phyloP scores from a whole-genome alignment of 1,140 invertebrate genomes.

The Planococcus citri region DNA sequence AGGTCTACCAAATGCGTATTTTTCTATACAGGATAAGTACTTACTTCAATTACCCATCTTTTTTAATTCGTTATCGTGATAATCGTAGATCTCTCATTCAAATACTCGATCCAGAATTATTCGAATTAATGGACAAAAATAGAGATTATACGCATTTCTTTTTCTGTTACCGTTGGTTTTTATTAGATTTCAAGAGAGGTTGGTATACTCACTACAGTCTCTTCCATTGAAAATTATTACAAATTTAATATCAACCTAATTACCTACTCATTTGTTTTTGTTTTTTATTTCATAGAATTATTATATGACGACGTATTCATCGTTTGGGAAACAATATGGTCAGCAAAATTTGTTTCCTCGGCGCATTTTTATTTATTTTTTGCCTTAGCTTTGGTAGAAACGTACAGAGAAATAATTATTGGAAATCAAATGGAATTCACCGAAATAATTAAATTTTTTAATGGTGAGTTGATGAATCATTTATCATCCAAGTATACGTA shows the following conservation, averaged over 20 bases:
- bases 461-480: constrained; percentile 48
- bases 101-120: constrained; percentile 85
- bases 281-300: constrained; percentile 51
- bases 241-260: too few relatives aligned
- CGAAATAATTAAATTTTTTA: constrained; percentile 95
- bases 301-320: constrained; percentile 81
- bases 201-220: too few relatives aligned
- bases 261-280: too few relatives aligned
- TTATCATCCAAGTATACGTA: too few relatives aligned
- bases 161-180: constrained; percentile 91
- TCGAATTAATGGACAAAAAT: constrained; percentile 85
- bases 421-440: constrained; percentile 95
- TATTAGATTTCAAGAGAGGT: constrained; percentile 64
- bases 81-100: constrained; percentile 53
- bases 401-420: constrained; percentile 85
- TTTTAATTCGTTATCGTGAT: background rate
- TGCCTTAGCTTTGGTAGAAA: constrained; percentile 78
- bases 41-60: background rate
- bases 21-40: too few relatives aligned
- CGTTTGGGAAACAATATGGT: constrained; percentile 95
- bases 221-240: too few relatives aligned
- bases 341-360: constrained; percentile 73
- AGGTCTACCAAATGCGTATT: background rate
- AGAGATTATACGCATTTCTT: constrained; percentile 95
- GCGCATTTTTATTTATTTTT: constrained; percentile 86